Base-by-base conservation (phyloP, 2,113 vertebrate species). In the Corythornis vintsioides region DNA sequence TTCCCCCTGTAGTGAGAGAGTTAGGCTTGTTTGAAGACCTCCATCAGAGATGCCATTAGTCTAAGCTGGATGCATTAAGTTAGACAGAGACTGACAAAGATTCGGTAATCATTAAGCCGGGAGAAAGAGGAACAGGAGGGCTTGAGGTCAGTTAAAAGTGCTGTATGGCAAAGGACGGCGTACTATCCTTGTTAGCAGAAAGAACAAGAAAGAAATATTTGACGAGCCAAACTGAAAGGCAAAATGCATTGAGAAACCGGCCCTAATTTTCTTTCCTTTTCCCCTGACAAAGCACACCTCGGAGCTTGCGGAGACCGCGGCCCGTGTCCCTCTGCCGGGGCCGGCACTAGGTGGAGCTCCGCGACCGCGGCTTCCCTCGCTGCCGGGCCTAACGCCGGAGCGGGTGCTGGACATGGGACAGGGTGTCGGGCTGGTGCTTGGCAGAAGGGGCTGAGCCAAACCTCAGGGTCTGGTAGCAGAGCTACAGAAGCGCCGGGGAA, bases 311-410 rank as follows among this genome's bases (percentile, higher is more conserved):
- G 42, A 13, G 13, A 22, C 43, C 3, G 38, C 24, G 4, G 11
- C 15, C 25, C 35, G 22, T 13, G 29, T 9, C 24, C 50, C 20
- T 15, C 13, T 0, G 20, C 59, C 28, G 28, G 15, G 6, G 53
- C 40, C 47, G 70, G 88, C 95, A 3, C 94, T 90, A 95, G 95
- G 3, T 75, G 95, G 95, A 83, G 95, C 95, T 94, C 85, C 29
- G 59, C 1, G 0, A 87, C 82, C 90, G 84, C 66, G 55, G 70
- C 66, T 70, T 25, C 17, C n/a, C 47, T 25, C 66, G 16, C n/a
- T 21, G 1, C 4, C 48, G 7, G 16, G 18, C 2, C 29, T 2
- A 0, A 1, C 0, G 20, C 28, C 3, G 17, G 10, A 2, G 55
- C 6, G 5, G 9, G 9, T 3, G 33, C 15, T 0, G 47, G 24